Base-by-base conservation (phyloP, 2,113 vertebrate genomes). In the Poicephalus gulielmi region DNA sequence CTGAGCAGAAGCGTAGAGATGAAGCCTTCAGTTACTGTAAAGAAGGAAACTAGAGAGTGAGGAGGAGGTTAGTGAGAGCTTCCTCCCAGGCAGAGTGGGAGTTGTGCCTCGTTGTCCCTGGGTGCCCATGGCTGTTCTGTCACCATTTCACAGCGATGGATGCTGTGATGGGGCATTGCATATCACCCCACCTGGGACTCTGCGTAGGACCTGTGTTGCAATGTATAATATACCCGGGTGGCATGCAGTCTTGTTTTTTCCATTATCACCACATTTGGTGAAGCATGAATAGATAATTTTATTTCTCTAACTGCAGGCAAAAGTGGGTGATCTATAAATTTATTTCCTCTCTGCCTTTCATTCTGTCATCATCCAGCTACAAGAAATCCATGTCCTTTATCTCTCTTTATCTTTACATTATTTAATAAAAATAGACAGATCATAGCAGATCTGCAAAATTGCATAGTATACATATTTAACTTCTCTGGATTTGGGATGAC, bases 51-150 rank as follows among this genome's bases (percentile, higher is more conserved):
- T 17, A 12, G 60, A 43, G 22, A 68, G 7, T 41, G 64, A 92
- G 83, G 60, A 94, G 44, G 63, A 74, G n/a, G 25, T n/a, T 87
- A 46, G 50, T 23, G 43, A 81, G 43, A 81, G 18, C 68, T 91
- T 92, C 2, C 1, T 77, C 53, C 46, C 64, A 41, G 33, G 76
- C 31, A 67, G 71, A 83, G 46, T 0, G 0, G 62, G 24, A 74
- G 35, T 8, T 31, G 39, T 50, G 39, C 33, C 12, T 59, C 2
- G 10, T 7, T 68, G 43, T 46, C 73, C 59, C 30, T 57, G 27
- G 9, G 16, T 62, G 24, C 59, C 71, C 1, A 0, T 20, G 77
- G 28, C 31, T 70, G 24, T 55, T 64, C 14, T 31, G 59, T 47
- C 2, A 1, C 53, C 16, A 20, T 33, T 41, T 79, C 71, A 43